These are phyloP conservation scores for Teleopsis dalmanni DNA, from an alignment of 1,140 invertebrate species.

Conservation along the genomic window DNA sequence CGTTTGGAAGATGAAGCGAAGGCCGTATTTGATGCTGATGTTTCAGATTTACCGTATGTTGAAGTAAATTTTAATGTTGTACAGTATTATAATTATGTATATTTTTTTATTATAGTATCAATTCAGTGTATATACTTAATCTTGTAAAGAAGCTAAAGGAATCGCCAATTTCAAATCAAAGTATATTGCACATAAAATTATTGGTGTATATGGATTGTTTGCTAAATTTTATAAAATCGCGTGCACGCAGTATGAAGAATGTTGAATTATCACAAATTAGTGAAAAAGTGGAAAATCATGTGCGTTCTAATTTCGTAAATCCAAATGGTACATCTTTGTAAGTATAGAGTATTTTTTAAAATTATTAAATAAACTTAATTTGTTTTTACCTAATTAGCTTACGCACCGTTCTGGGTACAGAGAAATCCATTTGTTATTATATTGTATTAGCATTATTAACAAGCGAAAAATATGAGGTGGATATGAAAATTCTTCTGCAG, in stretches of 20 bases:
- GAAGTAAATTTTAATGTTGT: background rate
- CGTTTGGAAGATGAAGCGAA: slow-evolving; percentile 37
- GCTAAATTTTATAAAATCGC: slow-evolving; percentile 26
- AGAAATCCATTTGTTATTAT: slow-evolving; percentile 39
- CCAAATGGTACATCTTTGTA: slow-evolving; percentile 21
- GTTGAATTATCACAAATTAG: slow-evolving; percentile 30
- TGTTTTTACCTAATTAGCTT: slow-evolving; percentile 13
- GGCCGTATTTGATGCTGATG: slow-evolving; percentile 19
- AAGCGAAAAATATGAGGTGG: slow-evolving; percentile 27
- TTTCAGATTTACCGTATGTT: slow-evolving; percentile 28
- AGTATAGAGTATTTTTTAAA: background rate
- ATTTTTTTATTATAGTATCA: slow-evolving; percentile 18
- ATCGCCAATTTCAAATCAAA: background rate
- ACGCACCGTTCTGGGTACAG: slow-evolving; percentile 26
- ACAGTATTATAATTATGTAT: background rate
- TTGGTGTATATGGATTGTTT: slow-evolving; percentile 40
- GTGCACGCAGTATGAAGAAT: slow-evolving; percentile 23
- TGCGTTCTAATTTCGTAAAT: slow-evolving; percentile 31
- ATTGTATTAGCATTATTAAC: slow-evolving; percentile 33
- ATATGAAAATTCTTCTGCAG: slow-evolving; percentile 21
- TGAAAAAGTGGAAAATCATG: slow-evolving; percentile 38
- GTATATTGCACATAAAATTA: slow-evolving; percentile 28
- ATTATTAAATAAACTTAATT: background rate
- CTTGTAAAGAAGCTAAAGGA: slow-evolving; percentile 21
- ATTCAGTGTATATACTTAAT: slow-evolving; percentile 27